phyloP scores from a whole-genome alignment of 1,140 invertebrate species.

The Fopius arisanus region DNA sequence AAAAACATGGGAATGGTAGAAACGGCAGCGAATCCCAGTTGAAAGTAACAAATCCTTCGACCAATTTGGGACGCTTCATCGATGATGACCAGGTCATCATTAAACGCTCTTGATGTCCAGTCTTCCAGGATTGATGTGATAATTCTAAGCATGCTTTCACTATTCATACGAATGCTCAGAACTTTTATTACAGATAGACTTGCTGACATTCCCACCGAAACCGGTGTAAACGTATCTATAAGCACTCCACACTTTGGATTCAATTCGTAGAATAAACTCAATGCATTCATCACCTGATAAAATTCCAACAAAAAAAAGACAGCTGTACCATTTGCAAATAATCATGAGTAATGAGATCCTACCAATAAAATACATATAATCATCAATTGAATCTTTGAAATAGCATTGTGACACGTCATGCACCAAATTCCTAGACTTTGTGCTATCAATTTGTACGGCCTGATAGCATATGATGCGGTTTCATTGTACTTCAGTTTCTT shows the following conservation, averaged over 20 bases:
- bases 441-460: neutral
- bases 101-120: neutral
- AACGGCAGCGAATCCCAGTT: slow-evolving; percentile 19
- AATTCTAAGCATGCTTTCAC: neutral
- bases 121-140: neutral
- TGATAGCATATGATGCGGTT: neutral
- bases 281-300: neutral
- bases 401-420: neutral
- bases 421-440: neutral
- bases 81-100: neutral
- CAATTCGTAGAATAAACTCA: neutral
- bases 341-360: neutral
- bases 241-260: neutral
- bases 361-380: neutral
- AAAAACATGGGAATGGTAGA: slow-evolving; percentile 2
- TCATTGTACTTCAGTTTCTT: neutral
- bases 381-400: neutral
- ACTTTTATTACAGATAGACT: neutral
- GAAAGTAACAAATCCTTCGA: too few species aligned
- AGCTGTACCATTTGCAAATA: neutral
- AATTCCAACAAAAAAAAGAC: too few species aligned
- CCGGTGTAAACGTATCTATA: neutral
- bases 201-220: neutral
- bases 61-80: too few species aligned
- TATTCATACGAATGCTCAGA: neutral